These are phyloP conservation scores for Protomyctophum bolini DNA, from an alignment of 2,113 vertebrate species.

Conservation along the genomic window DNA sequence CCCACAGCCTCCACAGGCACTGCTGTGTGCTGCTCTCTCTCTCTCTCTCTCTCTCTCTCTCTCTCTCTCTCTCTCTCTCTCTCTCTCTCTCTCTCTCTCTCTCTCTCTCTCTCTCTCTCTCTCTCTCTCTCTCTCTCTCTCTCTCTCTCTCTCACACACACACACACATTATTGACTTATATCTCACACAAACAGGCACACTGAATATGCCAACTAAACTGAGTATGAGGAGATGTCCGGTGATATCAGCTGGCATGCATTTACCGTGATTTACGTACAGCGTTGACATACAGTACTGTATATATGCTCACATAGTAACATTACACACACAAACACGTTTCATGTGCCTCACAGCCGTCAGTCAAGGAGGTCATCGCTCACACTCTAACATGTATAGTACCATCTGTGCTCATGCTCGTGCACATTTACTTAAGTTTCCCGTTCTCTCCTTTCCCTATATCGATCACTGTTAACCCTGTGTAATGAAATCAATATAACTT, in stretches of 20 bases:
- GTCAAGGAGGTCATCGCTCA: too few relatives aligned
- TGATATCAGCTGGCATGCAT: slow-evolving; percentile 8
- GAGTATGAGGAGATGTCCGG: slow-evolving; percentile 26
- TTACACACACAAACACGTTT: background rate
- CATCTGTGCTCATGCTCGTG: background rate
- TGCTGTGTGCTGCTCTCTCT: background rate
- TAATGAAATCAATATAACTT: slow-evolving; percentile 59
- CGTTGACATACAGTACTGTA: too few relatives aligned
- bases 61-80: too few relatives aligned
- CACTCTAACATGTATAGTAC: too few relatives aligned
- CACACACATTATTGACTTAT: background rate
- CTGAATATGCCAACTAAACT: slow-evolving; percentile 32
- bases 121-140: too few relatives aligned
- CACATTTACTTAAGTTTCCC: slow-evolving; percentile 2
- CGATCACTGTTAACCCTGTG: slow-evolving; percentile 64
- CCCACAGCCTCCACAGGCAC: slow-evolving; percentile 9
- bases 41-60: too few relatives aligned
- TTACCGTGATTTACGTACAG: too few relatives aligned
- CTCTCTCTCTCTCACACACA: slow-evolving; percentile 1
- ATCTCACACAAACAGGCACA: background rate
- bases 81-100: too few relatives aligned
- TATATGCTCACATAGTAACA: too few relatives aligned
- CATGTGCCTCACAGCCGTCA: too few relatives aligned
- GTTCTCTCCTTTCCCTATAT: slow-evolving; percentile 45
- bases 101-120: too few relatives aligned